Evolutionary conservation across 2,113 vertebrate genomes (phyloP), one percentile per base, ranked within the genome.

Genomic region (Planiliza haematocheilus): DNA sequence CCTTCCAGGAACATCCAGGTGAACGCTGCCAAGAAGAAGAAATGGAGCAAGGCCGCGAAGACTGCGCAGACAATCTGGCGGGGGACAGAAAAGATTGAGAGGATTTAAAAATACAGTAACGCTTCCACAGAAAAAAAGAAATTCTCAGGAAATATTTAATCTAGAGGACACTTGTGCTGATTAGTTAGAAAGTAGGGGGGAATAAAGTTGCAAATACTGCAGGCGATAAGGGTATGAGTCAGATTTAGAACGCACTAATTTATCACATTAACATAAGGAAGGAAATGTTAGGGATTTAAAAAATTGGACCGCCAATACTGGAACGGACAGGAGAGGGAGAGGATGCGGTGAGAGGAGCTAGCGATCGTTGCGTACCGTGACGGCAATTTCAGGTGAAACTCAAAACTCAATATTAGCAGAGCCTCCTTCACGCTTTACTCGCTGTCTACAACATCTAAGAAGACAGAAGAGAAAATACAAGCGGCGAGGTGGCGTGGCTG

Each of bases 1-100:
- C 98, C 98, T 88, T 99, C 98, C 92, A 99, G 91, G 90, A 99
- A 98, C 98, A 99, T 99, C 98, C 98, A 99, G 8, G 97, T 98
- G 91, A 99, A 99, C 46, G 98, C 98, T 39, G 98, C 96, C 94
- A 99, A 88, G 93, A 99, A 99, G 95, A 99, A 99, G 94, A 99
- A 99, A 90, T 99, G 97, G 66, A 99, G 93, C 61, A 99, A 93
- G 42, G 97, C 98, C 1, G 98, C 98, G n/a, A 99, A 98, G 56
- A 99, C 96, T 0, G 98, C 97, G 82, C 98, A 99, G 71, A 96
- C 97, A 45, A 99, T 98, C 98, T 99, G 91, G 64, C 2, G 83
- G 79, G 61, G 34, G 43, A 58, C 63, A 66, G 55, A 60, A 70
- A 68, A 86, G 60, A 67, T 55, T 52, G 67, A 80, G 46, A 37